phyloP scores from a whole-genome alignment of 2,888 invertebrate species.

The Nemotelus nigrinus region DNA sequence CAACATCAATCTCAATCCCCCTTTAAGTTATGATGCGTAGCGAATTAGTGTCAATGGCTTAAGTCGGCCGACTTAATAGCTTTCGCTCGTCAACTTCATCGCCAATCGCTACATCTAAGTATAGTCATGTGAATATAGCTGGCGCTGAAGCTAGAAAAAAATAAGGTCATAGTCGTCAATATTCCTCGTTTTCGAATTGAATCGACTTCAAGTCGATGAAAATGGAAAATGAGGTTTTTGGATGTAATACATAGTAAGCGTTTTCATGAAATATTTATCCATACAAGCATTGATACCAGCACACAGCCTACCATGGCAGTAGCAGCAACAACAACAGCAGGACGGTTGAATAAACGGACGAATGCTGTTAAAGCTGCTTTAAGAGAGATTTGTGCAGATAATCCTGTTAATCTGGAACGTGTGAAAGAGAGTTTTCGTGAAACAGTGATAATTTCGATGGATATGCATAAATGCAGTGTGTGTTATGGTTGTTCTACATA shows the following conservation, averaged over 20 bases:
- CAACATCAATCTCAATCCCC: not conserved
- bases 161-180: not conserved
- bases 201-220: not conserved
- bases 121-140: no score
- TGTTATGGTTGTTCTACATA: no score
- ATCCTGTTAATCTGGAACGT: slow-evolving; percentile 21
- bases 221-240: not conserved
- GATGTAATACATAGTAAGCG: slow-evolving; percentile 3
- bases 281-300: not conserved
- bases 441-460: not conserved
- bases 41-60: slow-evolving; percentile 1
- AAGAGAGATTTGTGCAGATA: slow-evolving; percentile 20
- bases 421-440: not conserved
- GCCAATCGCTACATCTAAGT: no score
- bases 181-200: no score
- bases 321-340: not conserved
- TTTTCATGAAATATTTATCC: not conserved
- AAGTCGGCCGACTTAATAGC: not conserved
- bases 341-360: not conserved
- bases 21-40: not conserved
- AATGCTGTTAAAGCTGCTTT: slow-evolving; percentile 10
- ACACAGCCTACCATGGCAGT: no score
- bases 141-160: not conserved
- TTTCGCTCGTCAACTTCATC: not conserved
- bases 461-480: no score